Percentiles rank a stretch among this genome's conserved stretches.
phyloP scores from a whole-genome alignment of 2,888 invertebrate genomes.

The Noctua janthina region DNA sequence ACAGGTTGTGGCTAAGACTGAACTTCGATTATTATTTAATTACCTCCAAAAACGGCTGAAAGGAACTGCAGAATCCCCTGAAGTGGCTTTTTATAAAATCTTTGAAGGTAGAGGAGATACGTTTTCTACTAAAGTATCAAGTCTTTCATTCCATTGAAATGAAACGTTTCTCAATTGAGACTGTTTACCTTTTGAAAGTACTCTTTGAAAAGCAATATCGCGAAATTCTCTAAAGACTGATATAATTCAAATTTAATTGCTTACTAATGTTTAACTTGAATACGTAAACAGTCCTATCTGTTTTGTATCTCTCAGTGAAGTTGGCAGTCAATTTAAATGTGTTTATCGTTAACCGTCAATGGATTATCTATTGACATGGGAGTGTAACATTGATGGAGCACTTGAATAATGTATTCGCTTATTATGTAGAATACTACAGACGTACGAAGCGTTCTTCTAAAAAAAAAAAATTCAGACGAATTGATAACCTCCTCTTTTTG shows the following conservation, averaged over 20 bases:
- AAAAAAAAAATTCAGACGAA: no score
- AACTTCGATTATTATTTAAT: background rate
- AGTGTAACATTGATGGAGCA: background rate
- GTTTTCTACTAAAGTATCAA: background rate
- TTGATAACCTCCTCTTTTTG: no score
- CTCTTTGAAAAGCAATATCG: conserved; percentile 25
- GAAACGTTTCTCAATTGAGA: background rate
- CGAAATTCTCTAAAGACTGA: conserved; percentile 15
- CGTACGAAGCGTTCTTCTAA: background rate
- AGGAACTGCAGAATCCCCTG: background rate
- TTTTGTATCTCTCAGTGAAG: conserved; percentile 10
- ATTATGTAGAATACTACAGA: background rate
- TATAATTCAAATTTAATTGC: conserved; percentile 40
- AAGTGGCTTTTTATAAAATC: background rate
- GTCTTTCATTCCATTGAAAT: background rate
- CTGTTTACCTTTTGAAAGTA: conserved; percentile 18
- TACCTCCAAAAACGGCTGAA: no score
- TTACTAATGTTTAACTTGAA: conserved; percentile 21
- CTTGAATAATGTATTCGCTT: background rate
- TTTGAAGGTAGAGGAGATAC: background rate
- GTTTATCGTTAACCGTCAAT: background rate
- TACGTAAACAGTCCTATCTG: conserved; percentile 7
- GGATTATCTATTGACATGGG: background rate
- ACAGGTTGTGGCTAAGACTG: background rate
- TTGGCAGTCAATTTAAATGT: conserved; percentile 29